Evolutionary conservation across 2,797 vertebrate species (phyloP).

Genomic region (Mormyrops boulengeri): DNA sequence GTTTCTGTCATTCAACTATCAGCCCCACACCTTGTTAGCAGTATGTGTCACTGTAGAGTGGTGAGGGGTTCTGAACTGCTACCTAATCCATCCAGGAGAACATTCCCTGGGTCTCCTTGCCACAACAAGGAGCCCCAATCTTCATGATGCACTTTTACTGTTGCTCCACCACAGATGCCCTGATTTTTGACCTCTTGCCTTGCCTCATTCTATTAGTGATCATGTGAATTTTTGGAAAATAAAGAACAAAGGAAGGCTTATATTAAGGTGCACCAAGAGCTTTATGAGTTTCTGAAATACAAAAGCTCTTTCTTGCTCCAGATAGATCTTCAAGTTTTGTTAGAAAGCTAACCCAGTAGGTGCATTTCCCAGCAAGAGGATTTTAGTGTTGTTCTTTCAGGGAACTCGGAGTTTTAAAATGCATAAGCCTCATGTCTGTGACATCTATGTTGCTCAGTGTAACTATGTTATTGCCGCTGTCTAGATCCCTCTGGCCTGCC

Average conservation of each 20-base stretch:
- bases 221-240: neutral
- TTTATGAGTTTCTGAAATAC: neutral
- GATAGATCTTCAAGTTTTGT: neutral
- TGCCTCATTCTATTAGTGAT: neutral
- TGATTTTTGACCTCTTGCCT: neutral
- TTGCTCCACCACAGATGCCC: neutral
- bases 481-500: neutral
- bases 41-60: neutral
- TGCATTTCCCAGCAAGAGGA: neutral
- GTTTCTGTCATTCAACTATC: neutral
- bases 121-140: neutral
- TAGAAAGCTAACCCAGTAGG: neutral
- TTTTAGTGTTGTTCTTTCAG: neutral
- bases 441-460: neutral
- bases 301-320: neutral
- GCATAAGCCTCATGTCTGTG: neutral
- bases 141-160: neutral
- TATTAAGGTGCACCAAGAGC: neutral
- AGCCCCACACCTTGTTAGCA: neutral
- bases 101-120: neutral
- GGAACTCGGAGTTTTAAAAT: neutral
- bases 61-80: neutral
- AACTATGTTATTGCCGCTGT: neutral
- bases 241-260: neutral
- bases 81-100: neutral